phyloP scores from a whole-genome alignment of 2,888 invertebrate genomes.

The Nemotelus nigrinus region DNA sequence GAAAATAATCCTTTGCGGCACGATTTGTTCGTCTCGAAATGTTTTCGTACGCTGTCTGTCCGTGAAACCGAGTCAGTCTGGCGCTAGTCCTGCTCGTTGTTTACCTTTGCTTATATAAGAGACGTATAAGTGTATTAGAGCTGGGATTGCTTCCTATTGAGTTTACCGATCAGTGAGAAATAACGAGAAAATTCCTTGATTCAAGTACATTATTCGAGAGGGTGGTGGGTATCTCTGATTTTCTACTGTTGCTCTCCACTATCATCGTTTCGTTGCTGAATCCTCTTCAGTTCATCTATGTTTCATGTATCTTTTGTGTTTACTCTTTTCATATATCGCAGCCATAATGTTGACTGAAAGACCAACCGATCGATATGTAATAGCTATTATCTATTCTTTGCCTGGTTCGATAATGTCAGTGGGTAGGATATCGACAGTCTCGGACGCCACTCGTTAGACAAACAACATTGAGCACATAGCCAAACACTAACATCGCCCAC shows the following conservation, averaged over 20 bases:
- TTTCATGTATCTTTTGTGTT: constrained; percentile 35
- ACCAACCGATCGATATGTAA: constrained; percentile 41
- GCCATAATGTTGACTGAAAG: constrained; percentile 38
- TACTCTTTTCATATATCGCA: constrained; percentile 33
- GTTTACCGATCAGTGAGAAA: constrained; percentile 24
- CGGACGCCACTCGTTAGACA: neutral
- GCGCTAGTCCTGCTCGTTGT: neutral
- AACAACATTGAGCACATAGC: neutral
- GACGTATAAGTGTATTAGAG: constrained; percentile 38
- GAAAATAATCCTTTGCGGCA: neutral
- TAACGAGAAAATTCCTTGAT: neutral
- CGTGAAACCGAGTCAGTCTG: neutral
- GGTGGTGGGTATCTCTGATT: constrained; percentile 8
- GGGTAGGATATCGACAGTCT: neutral
- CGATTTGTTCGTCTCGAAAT: neutral
- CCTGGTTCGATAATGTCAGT: neutral
- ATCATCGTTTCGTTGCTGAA: constrained; percentile 1
- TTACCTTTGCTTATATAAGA: constrained; percentile 37
- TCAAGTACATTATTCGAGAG: constrained; percentile 12
- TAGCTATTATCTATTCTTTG: constrained; percentile 29
- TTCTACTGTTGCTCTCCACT: constrained; percentile 21
- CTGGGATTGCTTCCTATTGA: constrained; percentile 38
- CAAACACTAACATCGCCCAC: neutral
- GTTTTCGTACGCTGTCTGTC: neutral
- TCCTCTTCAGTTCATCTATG: neutral